Conservation (phyloP, 1,140 invertebrate species). For the Macrobrachium nipponense region DNA sequence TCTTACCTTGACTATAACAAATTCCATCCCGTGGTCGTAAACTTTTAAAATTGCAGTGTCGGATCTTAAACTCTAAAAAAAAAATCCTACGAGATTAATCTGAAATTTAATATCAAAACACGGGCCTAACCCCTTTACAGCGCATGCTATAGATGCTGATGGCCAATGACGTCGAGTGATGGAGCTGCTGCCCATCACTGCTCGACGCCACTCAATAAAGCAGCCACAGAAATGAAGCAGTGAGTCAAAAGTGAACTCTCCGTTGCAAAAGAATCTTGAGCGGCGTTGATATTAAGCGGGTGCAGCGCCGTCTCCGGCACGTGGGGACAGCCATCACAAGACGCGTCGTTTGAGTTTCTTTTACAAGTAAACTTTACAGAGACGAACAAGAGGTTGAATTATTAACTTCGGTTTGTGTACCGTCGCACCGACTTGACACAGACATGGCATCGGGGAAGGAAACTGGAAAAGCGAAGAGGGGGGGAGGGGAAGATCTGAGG, state of each 20-base stretch:
- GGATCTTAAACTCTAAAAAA: conserved; percentile 7
- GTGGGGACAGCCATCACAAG: conserved; percentile 31
- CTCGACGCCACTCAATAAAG: background rate
- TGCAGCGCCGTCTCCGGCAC: background rate
- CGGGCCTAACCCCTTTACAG: conserved; percentile 20
- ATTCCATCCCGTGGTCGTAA: conserved; percentile 47
- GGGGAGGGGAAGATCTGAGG: background rate
- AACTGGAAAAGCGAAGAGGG: background rate
- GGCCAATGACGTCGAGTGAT: too few species aligned
- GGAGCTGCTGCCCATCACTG: too few species aligned
- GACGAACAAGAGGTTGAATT: conserved; percentile 53
- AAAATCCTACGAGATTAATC: conserved; percentile 37
- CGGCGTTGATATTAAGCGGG: background rate
- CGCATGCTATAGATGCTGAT: background rate
- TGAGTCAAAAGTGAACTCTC: background rate
- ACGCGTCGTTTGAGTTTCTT: conserved; percentile 48
- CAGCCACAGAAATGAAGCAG: background rate
- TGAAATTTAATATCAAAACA: conserved; percentile 51
- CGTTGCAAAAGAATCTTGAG: background rate
- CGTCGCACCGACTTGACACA: background rate
- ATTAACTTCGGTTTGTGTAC: conserved; percentile 51
- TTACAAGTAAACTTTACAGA: conserved; percentile 52
- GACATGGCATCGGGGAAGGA: background rate
- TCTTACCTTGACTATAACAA: conserved; percentile 20
- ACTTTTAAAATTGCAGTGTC: conserved; percentile 41